Evolutionary conservation across 2,113 vertebrate species (phyloP).

Genomic region (Chamaea fasciata): DNA sequence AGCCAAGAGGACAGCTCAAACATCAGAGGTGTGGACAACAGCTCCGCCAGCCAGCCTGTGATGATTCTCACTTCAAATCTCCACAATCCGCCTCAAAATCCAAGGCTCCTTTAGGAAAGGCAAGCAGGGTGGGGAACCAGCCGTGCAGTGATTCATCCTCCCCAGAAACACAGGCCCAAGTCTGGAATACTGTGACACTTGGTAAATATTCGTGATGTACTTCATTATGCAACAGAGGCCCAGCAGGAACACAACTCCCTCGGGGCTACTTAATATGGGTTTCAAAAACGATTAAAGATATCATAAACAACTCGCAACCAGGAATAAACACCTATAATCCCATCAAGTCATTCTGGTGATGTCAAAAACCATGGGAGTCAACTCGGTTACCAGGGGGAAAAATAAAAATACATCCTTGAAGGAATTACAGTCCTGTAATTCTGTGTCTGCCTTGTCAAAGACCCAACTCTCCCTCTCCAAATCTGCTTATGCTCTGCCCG

Average conservation of each 20-base stretch:
- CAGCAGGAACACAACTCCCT: constrained; percentile 57
- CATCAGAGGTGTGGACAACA: not conserved
- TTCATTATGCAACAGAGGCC: constrained; percentile 56
- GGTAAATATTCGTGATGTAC: constrained; percentile 50
- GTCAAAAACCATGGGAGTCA: constrained; percentile 35
- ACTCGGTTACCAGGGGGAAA: not conserved
- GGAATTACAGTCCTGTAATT: not conserved
- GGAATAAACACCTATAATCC: constrained; percentile 67
- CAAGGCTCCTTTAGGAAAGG: not conserved
- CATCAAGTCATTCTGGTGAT: constrained; percentile 13
- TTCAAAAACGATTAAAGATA: constrained; percentile 62
- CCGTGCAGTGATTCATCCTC: constrained; percentile 40
- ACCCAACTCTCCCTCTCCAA: not conserved
- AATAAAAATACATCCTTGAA: not conserved
- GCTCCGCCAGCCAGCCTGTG: not conserved
- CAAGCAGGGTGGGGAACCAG: constrained; percentile 30
- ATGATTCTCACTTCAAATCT: not conserved
- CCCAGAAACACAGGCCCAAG: constrained; percentile 12
- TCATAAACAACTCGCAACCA: constrained; percentile 65
- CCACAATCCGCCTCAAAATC: not conserved
- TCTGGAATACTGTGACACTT: constrained; percentile 50
- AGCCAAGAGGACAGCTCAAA: not conserved
- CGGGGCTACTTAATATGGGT: constrained; percentile 34
- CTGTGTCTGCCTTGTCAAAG: not conserved
- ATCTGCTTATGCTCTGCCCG: not conserved